A percentile compares a stretch with the other conserved stretches of the same genome.
Evolutionary conservation across 2,797 vertebrate genomes (phyloP).

Genomic region (Dromococcyx pavoninus): DNA sequence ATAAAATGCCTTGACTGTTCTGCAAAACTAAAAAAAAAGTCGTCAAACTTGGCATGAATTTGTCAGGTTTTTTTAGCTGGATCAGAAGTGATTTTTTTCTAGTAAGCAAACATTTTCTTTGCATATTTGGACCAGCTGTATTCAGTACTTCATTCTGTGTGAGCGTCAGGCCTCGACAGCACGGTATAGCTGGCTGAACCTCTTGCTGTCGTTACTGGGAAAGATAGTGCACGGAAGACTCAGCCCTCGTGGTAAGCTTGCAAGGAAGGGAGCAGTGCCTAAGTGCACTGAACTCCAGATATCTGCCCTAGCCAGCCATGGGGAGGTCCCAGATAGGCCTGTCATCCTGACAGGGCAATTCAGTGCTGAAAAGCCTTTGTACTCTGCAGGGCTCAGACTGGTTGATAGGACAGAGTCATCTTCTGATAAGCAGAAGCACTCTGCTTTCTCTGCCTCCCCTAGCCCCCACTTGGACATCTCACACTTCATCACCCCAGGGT

Average conservation of each 20-base stretch:
- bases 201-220: neutral
- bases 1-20: neutral
- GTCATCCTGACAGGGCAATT: constrained; percentile 54
- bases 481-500: accelerated
- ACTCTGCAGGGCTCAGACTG: neutral
- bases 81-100: neutral
- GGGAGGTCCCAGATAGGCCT: constrained; percentile 50
- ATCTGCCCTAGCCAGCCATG: constrained; percentile 36
- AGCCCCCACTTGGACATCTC: neutral
- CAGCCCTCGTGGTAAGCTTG: constrained; percentile 3
- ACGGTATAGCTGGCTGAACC: neutral
- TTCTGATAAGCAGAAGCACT: constrained; percentile 54
- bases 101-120: neutral
- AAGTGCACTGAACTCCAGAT: neutral
- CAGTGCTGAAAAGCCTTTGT: constrained; percentile 52
- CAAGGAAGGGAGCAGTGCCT: neutral
- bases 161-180: accelerated
- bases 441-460: neutral
- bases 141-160: neutral
- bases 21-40: neutral
- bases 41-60: neutral
- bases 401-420: constrained; percentile 14
- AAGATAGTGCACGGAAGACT: neutral
- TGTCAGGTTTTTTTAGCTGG: neutral
- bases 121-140: neutral